Conservation (phyloP, 1,140 invertebrate species). For the Gryon sp. region DNA sequence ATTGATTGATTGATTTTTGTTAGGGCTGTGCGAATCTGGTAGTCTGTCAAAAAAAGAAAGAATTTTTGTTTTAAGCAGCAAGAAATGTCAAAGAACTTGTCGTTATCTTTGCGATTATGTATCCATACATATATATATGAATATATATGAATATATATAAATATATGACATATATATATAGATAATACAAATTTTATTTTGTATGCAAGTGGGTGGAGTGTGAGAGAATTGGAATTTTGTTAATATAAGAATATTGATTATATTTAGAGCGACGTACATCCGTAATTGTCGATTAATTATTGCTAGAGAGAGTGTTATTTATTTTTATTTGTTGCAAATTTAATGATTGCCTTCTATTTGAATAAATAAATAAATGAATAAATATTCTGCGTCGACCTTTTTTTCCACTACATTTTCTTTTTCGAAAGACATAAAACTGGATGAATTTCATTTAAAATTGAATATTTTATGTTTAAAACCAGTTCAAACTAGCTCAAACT, state of each 20-base stretch:
- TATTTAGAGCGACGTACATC: conserved; percentile 75
- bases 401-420: neutral
- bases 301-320: conserved; percentile 80
- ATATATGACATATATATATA: too few species aligned
- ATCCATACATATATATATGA: conserved; percentile 25
- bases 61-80: conserved; percentile 66
- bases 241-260: conserved; percentile 76
- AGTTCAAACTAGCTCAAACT: too few species aligned
- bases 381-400: conserved; percentile 21
- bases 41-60: conserved; percentile 71
- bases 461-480: too few species aligned
- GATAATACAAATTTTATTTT: conserved; percentile 69
- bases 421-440: too few species aligned
- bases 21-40: conserved; percentile 78
- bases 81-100: conserved; percentile 47
- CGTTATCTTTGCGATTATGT: conserved; percentile 41
- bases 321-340: conserved; percentile 81
- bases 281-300: conserved; percentile 76
- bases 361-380: conserved; percentile 78
- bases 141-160: too few species aligned
- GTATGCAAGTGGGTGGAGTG: conserved; percentile 65
- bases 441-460: too few species aligned
- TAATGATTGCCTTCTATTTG: conserved; percentile 80
- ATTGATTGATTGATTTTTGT: conserved; percentile 71
- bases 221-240: conserved; percentile 67